Evolutionary conservation across 2,113 vertebrate species (phyloP), one percentile per base, ranked within the genome.

Genomic region (Pedionomus torquatus): DNA sequence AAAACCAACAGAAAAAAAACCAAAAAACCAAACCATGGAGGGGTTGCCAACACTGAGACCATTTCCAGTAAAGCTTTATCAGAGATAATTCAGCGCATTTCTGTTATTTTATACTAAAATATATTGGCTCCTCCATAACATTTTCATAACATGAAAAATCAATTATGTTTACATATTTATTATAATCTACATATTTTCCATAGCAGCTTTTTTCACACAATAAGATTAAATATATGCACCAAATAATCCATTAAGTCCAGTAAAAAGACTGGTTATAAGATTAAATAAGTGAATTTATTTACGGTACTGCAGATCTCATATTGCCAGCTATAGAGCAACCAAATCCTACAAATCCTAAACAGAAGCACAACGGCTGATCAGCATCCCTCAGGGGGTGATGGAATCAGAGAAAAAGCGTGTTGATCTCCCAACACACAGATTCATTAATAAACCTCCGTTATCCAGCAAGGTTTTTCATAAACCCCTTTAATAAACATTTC

Each of bases 271-370:
- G 93, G 89, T 79, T 93, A 58, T 90, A 87, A 96, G 97, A 97
- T 97, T 98, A 98, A 98, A 98, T 98, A 98, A 98, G 97, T 95
- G 97, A 89, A 96, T 98, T 98, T 98, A 98, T 98, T 98, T 96
- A 97, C 1, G 93, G 95, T 96, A 97, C 93, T 97, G 97, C 90
- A 96, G 95, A 89, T 97, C 95, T 97, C 93, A 74, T 96, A 96
- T 94, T 96, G 97, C 92, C 95, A 94, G 93, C 96, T 97, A 93
- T 54, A 95, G 6, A 98, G 97, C 97, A 97, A 97, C 83, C 94
- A 65, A 88, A 96, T 96, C 94, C 96, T 96, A 97, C 87, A 92
- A 92, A 96, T 91, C 90, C 94, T 96, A 96, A 87, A 94, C 66
- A 95, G 96, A 96, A 95, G 95, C 93, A 96, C 19, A 60, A 96